These are phyloP conservation scores for Macrotrachela quadricornifera DNA, from an alignment of 1,140 invertebrate genomes.

Conservation along the genomic window DNA sequence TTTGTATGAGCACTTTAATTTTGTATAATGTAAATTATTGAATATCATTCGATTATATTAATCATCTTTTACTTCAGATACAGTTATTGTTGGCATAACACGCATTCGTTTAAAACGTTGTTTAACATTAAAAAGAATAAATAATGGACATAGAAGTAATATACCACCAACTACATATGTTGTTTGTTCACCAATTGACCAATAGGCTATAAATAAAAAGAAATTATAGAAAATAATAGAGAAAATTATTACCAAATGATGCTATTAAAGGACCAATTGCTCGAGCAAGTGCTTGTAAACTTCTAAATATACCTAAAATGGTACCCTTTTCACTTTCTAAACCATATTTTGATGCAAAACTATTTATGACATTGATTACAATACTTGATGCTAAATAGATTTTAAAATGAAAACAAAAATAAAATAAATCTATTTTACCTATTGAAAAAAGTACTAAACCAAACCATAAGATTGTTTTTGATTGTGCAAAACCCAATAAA, in stretches of 20 bases:
- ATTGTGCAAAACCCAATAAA: slow-evolving; percentile 50
- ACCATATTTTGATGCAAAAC: slow-evolving; percentile 38
- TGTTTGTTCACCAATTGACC: too few relatives aligned
- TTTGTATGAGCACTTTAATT: too few relatives aligned
- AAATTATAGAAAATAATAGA: too few relatives aligned
- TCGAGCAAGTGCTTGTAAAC: slow-evolving; percentile 69
- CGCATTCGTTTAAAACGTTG: too few relatives aligned
- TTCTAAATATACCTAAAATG: slow-evolving; percentile 74
- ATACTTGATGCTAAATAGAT: slow-evolving; percentile 5
- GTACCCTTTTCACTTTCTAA: slow-evolving; percentile 62
- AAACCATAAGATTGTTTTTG: slow-evolving; percentile 41
- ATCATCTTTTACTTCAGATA: too few relatives aligned
- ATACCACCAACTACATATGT: too few relatives aligned
- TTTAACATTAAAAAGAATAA: too few relatives aligned
- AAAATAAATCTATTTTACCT: slow-evolving; percentile 34
- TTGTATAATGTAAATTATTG: too few relatives aligned
- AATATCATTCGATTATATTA: too few relatives aligned
- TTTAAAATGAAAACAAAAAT: background rate
- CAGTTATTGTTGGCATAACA: too few relatives aligned
- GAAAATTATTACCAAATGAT: slow-evolving; percentile 25
- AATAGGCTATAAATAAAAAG: too few relatives aligned
- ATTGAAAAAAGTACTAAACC: slow-evolving; percentile 68
- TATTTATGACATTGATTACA: background rate
- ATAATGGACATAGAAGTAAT: too few relatives aligned
- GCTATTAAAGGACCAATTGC: slow-evolving; percentile 72